Percentiles rank a stretch among this genome's conserved stretches.
phyloP scores from a whole-genome alignment of 2,888 invertebrate genomes.

The Pristionchus exspectatus region DNA sequence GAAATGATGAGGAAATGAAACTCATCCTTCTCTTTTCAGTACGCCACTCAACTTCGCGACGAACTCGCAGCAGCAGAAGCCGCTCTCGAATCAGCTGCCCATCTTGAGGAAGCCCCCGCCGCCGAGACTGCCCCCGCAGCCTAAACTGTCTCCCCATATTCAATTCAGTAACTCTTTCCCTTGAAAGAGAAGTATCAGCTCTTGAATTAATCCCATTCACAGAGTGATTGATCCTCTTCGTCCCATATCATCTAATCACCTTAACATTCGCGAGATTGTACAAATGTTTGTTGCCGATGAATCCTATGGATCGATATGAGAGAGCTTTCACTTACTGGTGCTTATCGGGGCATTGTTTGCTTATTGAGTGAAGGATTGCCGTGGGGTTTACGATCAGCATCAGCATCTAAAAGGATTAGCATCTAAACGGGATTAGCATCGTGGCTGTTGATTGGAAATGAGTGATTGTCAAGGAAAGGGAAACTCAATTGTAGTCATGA shows the following conservation, averaged over 20 bases:
- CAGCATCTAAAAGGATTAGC: neutral
- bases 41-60: constrained; percentile 46
- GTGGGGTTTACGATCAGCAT: neutral
- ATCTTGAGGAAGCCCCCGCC: constrained; percentile 19
- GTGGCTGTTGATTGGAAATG: neutral
- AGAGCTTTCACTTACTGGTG: neutral
- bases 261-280: constrained; percentile 25
- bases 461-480: neutral
- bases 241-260: neutral
- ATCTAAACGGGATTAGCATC: neutral
- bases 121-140: constrained; percentile 2
- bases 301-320: constrained; percentile 30
- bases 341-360: constrained; percentile 38
- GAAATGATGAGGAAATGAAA: neutral
- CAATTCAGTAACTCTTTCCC: neutral
- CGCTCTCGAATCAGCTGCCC: constrained; percentile 10
- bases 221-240: neutral
- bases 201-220: neutral
- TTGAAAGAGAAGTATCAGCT: neutral
- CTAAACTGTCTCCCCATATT: constrained; percentile 1
- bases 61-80: constrained; percentile 45
- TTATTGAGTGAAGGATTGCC: neutral
- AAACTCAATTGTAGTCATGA: neutral
- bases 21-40: constrained; percentile 7
- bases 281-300: constrained; percentile 37